These are phyloP conservation scores for Phortica variegata DNA, from an alignment of 1,140 invertebrate species.

Conservation along the genomic window DNA sequence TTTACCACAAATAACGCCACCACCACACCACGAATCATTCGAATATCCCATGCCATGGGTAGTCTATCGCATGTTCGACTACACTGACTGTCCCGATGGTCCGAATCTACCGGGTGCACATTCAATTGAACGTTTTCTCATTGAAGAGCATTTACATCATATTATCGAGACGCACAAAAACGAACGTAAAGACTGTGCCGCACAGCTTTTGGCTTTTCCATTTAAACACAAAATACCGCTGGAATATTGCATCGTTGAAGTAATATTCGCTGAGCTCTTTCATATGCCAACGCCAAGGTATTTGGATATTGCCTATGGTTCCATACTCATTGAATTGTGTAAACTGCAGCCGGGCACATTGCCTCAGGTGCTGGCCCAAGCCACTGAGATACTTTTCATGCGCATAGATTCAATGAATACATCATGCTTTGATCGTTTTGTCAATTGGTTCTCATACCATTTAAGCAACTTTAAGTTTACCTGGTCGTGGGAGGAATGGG, in stretches of 20 bases:
- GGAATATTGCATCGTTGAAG: constrained; percentile 98
- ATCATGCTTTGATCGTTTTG: constrained; percentile 94
- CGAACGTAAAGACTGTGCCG: constrained; percentile 93
- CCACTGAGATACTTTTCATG: constrained; percentile 95
- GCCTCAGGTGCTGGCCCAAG: constrained; percentile 97
- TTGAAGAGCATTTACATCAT: constrained; percentile 94
- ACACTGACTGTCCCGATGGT: constrained; percentile 96
- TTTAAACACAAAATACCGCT: constrained; percentile 93
- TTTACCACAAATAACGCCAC: constrained; percentile 83
- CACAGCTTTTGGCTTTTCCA: constrained; percentile 86
- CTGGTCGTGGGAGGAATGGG: constrained; percentile 99
- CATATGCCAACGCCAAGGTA: constrained; percentile 85
- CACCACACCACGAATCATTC: constrained; percentile 86
- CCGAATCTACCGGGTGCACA: constrained; percentile 90
- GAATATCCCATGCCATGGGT: constrained; percentile 88
- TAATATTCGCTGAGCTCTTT: constrained; percentile 93
- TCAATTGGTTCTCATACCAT: constrained; percentile 98
- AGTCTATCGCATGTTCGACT: constrained; percentile 96
- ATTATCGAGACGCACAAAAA: constrained; percentile 87
- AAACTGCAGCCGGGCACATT: constrained; percentile 95
- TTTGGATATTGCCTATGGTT: constrained; percentile 93
- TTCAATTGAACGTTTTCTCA: constrained; percentile 95
- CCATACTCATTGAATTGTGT: constrained; percentile 94
- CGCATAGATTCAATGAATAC: constrained; percentile 96
- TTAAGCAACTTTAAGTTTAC: constrained; percentile 98